phyloP scores from a whole-genome alignment of 2,888 invertebrate genomes.

The Pseudoips prasinana region DNA sequence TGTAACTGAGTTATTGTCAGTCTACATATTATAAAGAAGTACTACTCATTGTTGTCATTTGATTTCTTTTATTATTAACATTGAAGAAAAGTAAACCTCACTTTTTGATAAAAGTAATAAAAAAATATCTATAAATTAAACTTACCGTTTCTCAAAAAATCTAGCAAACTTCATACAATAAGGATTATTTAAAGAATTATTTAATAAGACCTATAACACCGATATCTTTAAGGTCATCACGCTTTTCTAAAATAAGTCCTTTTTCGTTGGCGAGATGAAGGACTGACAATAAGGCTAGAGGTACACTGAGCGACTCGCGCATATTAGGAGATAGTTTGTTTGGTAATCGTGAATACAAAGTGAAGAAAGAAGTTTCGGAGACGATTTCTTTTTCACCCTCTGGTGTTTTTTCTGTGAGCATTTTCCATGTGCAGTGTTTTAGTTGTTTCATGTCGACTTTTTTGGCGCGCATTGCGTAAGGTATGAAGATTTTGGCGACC shows the following conservation, averaged over 20 bases:
- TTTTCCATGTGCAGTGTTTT: conserved; percentile 88
- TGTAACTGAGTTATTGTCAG: too few relatives aligned
- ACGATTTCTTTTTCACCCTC: conserved; percentile 59
- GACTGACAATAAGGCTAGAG: conserved; percentile 90
- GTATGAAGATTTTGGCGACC: conserved; percentile 88
- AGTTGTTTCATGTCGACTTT: conserved; percentile 93
- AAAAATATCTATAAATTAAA: too few relatives aligned
- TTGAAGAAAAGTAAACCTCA: too few relatives aligned
- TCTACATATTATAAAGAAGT: too few relatives aligned
- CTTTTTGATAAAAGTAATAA: too few relatives aligned
- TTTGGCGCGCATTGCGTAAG: conserved; percentile 91
- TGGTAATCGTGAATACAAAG: conserved; percentile 82
- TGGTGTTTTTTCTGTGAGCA: conserved; percentile 70
- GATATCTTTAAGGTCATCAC: conserved; percentile 78
- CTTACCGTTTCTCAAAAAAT: conserved; percentile 1
- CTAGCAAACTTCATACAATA: conserved; percentile 9
- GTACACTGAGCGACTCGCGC: conserved; percentile 88
- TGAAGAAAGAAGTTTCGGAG: conserved; percentile 74
- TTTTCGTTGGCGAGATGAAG: conserved; percentile 93
- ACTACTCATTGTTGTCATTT: too few relatives aligned
- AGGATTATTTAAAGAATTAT: conserved; percentile 17
- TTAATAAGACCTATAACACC: conserved; percentile 64
- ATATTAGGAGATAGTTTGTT: conserved; percentile 81
- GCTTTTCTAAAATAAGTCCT: conserved; percentile 79
- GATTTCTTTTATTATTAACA: too few relatives aligned